phyloP scores from a whole-genome alignment of 2,113 vertebrate genomes.

The Seriola aureovittata region DNA sequence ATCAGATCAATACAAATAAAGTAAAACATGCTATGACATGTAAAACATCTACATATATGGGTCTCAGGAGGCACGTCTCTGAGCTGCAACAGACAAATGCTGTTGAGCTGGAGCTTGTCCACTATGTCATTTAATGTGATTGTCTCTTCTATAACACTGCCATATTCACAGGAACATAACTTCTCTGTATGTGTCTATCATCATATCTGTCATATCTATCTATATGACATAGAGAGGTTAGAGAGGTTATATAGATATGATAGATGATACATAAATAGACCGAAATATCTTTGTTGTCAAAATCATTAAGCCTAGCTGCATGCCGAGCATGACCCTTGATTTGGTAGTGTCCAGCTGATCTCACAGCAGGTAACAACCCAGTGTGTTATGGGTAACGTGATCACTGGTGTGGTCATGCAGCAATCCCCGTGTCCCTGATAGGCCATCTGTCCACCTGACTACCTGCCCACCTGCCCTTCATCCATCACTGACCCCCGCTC shows the following conservation, averaged over 20 bases:
- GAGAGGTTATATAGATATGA: neutral
- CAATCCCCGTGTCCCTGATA: slow-evolving; percentile 21
- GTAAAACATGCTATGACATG: neutral
- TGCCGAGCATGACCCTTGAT: slow-evolving; percentile 36
- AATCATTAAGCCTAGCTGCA: slow-evolving; percentile 13
- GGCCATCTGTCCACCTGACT: slow-evolving; percentile 53
- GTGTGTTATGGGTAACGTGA: slow-evolving; percentile 57
- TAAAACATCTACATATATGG: neutral
- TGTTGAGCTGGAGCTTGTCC: neutral
- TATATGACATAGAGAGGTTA: neutral
- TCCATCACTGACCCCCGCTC: slow-evolving; percentile 37
- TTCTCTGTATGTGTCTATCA: neutral
- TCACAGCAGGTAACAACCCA: slow-evolving; percentile 31
- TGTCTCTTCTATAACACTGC: neutral
- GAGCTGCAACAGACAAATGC: neutral
- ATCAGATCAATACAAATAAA: neutral
- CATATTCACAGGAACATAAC: neutral
- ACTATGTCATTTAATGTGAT: neutral
- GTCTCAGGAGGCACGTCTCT: neutral
- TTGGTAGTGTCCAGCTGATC: slow-evolving; percentile 29
- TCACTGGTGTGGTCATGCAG: slow-evolving; percentile 33
- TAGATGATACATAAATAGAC: neutral
- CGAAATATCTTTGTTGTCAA: neutral
- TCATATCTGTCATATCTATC: slow-evolving; percentile 5
- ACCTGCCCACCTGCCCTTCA: slow-evolving; percentile 54